phyloP scores from a whole-genome alignment of 2,797 vertebrate species.

The Lemur catta region DNA sequence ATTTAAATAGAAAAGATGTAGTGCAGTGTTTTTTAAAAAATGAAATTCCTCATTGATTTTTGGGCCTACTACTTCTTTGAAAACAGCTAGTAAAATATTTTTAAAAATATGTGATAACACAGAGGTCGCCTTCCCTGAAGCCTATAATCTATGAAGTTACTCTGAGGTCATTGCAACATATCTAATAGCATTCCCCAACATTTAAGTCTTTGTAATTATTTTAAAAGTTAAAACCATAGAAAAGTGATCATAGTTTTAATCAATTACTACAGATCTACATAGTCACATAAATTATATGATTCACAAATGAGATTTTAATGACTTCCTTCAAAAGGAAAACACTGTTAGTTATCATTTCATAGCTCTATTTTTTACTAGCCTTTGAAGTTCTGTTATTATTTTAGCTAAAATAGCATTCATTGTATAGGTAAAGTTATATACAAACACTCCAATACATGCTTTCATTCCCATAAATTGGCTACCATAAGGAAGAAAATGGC shows the following conservation, averaged over 20 bases:
- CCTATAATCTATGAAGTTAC: neutral
- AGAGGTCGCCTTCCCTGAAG: neutral
- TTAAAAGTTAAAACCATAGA: slow-evolving; percentile 31
- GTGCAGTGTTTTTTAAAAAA: neutral
- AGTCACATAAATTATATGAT: slow-evolving; percentile 15
- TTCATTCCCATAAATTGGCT: neutral
- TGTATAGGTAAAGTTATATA: neutral
- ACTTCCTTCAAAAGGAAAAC: slow-evolving; percentile 50
- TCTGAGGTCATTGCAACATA: neutral
- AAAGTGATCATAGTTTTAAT: slow-evolving; percentile 31
- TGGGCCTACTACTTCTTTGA: neutral
- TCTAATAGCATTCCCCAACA: neutral
- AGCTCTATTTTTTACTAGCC: neutral
- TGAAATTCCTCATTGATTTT: neutral
- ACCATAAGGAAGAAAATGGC: neutral
- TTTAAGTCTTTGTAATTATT: slow-evolving; percentile 16
- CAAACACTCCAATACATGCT: neutral
- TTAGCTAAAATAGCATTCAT: neutral
- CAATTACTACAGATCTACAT: neutral
- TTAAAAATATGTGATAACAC: neutral
- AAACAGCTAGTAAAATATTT: neutral
- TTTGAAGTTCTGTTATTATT: neutral
- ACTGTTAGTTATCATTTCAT: slow-evolving; percentile 37
- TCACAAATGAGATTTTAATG: slow-evolving; percentile 30
- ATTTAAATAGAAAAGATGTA: slow-evolving; percentile 32